Conservation (phyloP, 2,888 invertebrate genomes). For the Andrena dorsata region DNA sequence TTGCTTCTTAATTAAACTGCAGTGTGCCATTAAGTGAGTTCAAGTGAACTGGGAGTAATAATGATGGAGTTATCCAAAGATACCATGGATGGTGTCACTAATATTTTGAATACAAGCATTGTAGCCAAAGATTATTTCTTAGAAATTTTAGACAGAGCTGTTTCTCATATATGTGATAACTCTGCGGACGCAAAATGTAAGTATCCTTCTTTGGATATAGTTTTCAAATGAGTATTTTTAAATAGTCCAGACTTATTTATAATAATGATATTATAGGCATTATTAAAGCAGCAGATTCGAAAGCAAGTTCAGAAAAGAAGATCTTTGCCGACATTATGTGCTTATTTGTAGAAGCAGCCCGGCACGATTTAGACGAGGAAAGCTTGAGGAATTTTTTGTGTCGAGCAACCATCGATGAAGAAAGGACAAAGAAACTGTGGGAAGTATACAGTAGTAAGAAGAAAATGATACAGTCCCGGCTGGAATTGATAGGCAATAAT, state of each 20-base stretch:
- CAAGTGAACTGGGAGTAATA: not conserved
- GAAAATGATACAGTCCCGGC: slow-evolving; percentile 72
- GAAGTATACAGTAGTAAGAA: slow-evolving; percentile 74
- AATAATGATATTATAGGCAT: slow-evolving; percentile 33
- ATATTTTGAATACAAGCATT: slow-evolving; percentile 71
- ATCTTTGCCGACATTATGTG: slow-evolving; percentile 78
- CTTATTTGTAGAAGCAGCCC: slow-evolving; percentile 79
- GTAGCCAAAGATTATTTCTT: slow-evolving; percentile 75
- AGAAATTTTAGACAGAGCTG: slow-evolving; percentile 72
- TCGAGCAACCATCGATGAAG: slow-evolving; percentile 68
- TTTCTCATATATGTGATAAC: slow-evolving; percentile 69
- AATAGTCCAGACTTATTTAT: not conserved
- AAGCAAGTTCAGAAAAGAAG: slow-evolving; percentile 75
- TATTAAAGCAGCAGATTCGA: slow-evolving; percentile 72
- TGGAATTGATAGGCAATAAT: slow-evolving; percentile 79
- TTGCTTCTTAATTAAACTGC: not conserved
- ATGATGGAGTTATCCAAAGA: slow-evolving; percentile 77
- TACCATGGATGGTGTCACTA: slow-evolving; percentile 68
- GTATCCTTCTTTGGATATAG: slow-evolving; percentile 22
- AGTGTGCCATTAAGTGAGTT: slow-evolving; percentile 6
- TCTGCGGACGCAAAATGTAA: slow-evolving; percentile 73
- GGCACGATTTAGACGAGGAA: slow-evolving; percentile 76
- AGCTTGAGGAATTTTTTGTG: slow-evolving; percentile 73
- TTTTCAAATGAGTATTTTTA: not conserved
- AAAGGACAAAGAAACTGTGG: slow-evolving; percentile 76